Conservation (phyloP, 2,888 invertebrate genomes). For the Laspeyria flexula region DNA sequence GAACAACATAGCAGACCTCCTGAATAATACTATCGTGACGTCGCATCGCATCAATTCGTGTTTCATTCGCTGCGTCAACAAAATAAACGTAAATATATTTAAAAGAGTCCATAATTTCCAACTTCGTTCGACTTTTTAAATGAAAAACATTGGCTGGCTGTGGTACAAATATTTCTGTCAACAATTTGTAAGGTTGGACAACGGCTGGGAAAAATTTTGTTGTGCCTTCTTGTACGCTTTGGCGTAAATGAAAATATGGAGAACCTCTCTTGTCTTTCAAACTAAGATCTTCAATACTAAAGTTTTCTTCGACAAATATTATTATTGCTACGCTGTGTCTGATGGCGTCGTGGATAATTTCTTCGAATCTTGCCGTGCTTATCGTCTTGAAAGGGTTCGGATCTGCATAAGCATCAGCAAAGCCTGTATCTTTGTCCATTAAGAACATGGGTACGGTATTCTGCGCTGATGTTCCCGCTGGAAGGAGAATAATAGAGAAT, state of each 20-base stretch:
- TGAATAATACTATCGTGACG: constrained; percentile 64
- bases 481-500: constrained; percentile 11
- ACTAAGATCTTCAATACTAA: constrained; percentile 66
- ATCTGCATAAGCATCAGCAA: constrained; percentile 38
- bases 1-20: constrained; percentile 51
- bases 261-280: constrained; percentile 56
- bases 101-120: constrained; percentile 46
- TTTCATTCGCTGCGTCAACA: constrained; percentile 50
- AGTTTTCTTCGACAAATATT: constrained; percentile 63
- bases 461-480: constrained; percentile 30
- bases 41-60: constrained; percentile 46
- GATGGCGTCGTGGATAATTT: constrained; percentile 50
- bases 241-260: constrained; percentile 54
- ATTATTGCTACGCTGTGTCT: constrained; percentile 51
- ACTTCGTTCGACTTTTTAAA: constrained; percentile 41
- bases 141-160: constrained; percentile 48
- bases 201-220: constrained; percentile 65
- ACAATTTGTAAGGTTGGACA: constrained; percentile 49
- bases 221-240: constrained; percentile 45
- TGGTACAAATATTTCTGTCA: constrained; percentile 50
- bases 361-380: constrained; percentile 44
- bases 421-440: constrained; percentile 51
- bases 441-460: constrained; percentile 61
- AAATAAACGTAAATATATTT: constrained; percentile 67
- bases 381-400: constrained; percentile 62